A percentile compares a stretch with the other conserved stretches of the same genome.
Conservation (phyloP, 2,797 vertebrate species). For the Microhierax caerulescens region DNA sequence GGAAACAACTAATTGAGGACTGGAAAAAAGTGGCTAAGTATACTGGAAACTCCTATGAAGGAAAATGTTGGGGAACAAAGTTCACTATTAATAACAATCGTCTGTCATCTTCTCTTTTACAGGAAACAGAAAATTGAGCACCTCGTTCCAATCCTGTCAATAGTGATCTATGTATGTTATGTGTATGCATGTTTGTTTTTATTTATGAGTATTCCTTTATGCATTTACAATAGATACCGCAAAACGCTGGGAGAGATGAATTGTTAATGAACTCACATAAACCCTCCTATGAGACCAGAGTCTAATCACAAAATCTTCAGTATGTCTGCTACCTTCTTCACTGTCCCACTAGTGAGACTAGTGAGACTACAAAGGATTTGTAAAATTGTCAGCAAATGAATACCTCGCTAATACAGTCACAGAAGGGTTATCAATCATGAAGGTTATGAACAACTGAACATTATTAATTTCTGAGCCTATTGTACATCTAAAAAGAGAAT, state of each 20-base stretch:
- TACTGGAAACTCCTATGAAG: background rate
- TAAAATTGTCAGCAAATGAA: background rate
- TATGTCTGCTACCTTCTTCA: background rate
- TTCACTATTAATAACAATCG: background rate
- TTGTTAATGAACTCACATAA: background rate
- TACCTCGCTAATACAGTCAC: background rate
- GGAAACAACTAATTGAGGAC: background rate
- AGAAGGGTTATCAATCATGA: background rate
- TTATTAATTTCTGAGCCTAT: background rate
- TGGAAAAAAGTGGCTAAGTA: background rate
- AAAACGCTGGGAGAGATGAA: background rate
- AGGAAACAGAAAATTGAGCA: background rate
- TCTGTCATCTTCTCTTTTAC: background rate
- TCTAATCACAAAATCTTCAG: background rate
- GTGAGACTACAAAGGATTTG: background rate
- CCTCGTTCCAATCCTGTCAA: background rate
- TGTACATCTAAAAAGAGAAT: background rate
- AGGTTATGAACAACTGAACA: background rate
- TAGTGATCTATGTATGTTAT: background rate
- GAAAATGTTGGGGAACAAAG: background rate
- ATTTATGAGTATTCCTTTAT: background rate
- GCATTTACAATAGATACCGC: background rate
- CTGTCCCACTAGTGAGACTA: background rate
- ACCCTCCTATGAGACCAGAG: background rate
- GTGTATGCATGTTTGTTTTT: background rate